Evolutionary conservation across 2,797 vertebrate genomes (phyloP).

Genomic region (Scolopax rusticola): DNA sequence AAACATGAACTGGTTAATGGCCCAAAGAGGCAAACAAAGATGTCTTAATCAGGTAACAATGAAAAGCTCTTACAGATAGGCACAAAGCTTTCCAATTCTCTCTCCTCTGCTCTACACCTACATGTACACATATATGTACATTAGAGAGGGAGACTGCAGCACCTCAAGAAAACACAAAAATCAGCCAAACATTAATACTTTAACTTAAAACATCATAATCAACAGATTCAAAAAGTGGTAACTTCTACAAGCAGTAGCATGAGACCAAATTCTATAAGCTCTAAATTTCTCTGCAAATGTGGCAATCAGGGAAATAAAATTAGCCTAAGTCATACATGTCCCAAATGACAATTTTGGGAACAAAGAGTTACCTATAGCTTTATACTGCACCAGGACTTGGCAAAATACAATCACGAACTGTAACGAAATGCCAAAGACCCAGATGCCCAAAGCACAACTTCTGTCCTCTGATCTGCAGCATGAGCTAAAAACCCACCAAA

Average conservation of each 20-base stretch:
- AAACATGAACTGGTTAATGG: background rate
- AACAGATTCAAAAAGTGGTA: background rate
- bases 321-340: background rate
- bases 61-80: background rate
- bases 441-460: background rate
- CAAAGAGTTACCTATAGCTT: background rate
- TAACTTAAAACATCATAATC: background rate
- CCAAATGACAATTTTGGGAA: background rate
- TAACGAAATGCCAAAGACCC: background rate
- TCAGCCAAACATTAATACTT: background rate
- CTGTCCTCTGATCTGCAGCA: background rate
- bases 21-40: background rate
- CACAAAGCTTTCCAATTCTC: background rate
- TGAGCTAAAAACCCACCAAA: background rate
- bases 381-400: background rate
- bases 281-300: background rate
- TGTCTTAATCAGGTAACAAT: background rate
- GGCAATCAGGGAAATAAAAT: background rate
- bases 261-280: background rate
- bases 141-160: background rate
- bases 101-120: background rate
- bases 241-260: background rate
- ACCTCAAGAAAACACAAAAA: background rate
- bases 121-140: fast-evolving
- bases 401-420: background rate